Evolutionary conservation across 2,888 invertebrate genomes (phyloP).

Genomic region (Ceramica pisi): DNA sequence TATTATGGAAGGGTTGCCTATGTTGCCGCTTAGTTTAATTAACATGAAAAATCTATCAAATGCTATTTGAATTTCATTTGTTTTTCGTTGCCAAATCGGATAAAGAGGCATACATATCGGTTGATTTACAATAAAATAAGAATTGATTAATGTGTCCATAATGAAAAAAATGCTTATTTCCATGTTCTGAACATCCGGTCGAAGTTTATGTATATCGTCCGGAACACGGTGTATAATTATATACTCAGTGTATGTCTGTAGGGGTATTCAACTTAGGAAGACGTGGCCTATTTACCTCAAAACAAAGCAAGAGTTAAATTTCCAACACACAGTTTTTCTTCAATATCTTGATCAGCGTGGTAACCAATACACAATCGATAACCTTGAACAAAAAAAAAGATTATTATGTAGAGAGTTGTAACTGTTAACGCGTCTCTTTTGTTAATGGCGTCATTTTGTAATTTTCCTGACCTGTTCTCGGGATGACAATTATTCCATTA

Average conservation of each 20-base stretch:
- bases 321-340: slow-evolving; percentile 20
- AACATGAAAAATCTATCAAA: too few species aligned
- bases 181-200: too few species aligned
- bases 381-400: not conserved
- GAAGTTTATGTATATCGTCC: too few species aligned
- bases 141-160: too few species aligned
- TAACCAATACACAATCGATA: slow-evolving; percentile 35
- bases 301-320: slow-evolving; percentile 43
- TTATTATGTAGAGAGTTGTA: slow-evolving; percentile 26
- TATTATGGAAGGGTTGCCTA: too few species aligned
- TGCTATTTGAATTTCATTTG: too few species aligned
- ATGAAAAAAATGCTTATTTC: too few species aligned
- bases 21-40: too few species aligned
- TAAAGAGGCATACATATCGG: too few species aligned
- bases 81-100: too few species aligned
- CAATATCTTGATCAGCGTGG: slow-evolving; percentile 41
- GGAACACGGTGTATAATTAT: not conserved
- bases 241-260: not conserved
- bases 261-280: not conserved
- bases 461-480: not conserved
- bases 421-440: slow-evolving; percentile 13
- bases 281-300: slow-evolving; percentile 25
- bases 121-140: too few species aligned
- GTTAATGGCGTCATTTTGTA: not conserved
- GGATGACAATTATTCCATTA: not conserved